Evolutionary conservation across 2,797 vertebrate species (phyloP), one percentile per base, ranked within the genome.

Genomic region (Morelia viridis): DNA sequence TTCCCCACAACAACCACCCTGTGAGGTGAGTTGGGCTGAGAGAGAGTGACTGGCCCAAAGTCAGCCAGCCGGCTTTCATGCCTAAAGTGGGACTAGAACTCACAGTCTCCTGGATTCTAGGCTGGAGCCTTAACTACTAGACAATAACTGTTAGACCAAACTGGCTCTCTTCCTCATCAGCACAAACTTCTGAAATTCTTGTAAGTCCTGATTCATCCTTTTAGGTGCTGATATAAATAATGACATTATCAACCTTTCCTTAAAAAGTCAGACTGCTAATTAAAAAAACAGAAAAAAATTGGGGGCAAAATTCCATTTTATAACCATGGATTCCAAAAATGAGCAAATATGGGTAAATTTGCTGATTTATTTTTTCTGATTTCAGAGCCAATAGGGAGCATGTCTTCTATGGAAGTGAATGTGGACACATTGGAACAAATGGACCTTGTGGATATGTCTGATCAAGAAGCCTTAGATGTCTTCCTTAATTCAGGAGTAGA

Each of bases 381-480:
- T 93, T 2, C 94, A 98, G 98, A 98, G 92, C 98, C 98, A 0
- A 98, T 98, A 95, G 98, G 98, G 89, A 98, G 98, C 95, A 98
- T 98, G 98, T 98, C 98, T 0, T 98, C 98, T 88, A 98, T 98
- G 98, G 98, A 98, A 93, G 97, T 98, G 91, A 98, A 98, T 0
- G 98, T 98, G 92, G 98, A 98, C 95, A 96, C 98, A 96, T 96
- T 99, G 97, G 99, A 99, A 94, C 98, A 99, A 95, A 98, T 99
- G 98, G 98, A 98, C 1, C 96, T 99, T 0, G 98, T 98, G 92
- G 99, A 99, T 91, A 95, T 98, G 57, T 98, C 98, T 5, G 99
- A 99, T 97, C 98, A 98, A 92, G 98, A 99, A 96, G 99, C 99
- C n/a, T 96, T 99, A 0, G 99, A 99, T n/a, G 98, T 99, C 94